Percentiles rank a stretch among this genome's conserved stretches.
phyloP scores from a whole-genome alignment of 1,140 invertebrate species.

The Temnothorax curvispinosus region DNA sequence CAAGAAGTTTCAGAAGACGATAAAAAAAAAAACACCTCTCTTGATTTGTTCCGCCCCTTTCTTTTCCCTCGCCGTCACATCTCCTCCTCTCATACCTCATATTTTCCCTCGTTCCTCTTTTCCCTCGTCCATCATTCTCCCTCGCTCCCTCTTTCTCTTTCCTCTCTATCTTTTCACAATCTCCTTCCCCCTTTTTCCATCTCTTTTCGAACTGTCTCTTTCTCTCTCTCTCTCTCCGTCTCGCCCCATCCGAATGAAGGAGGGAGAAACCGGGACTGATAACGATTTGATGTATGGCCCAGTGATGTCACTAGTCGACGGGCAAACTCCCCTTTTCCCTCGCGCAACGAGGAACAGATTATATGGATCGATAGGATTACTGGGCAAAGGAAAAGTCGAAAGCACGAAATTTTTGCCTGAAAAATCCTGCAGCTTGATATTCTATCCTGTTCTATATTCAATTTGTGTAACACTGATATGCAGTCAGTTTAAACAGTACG shows the following conservation, averaged over 20 bases:
- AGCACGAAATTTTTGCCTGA: constrained; percentile 49
- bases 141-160: constrained; percentile 57
- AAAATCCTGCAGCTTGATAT: constrained; percentile 16
- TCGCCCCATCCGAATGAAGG: constrained; percentile 45
- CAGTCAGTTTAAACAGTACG: neutral
- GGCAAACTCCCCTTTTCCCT: constrained; percentile 59
- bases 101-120: constrained; percentile 42
- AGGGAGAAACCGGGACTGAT: constrained; percentile 74
- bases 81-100: constrained; percentile 25
- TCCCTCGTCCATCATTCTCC: constrained; percentile 47
- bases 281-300: constrained; percentile 81
- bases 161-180: constrained; percentile 61
- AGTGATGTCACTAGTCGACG: constrained; percentile 79
- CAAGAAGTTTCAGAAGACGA: neutral
- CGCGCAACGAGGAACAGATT: constrained; percentile 76
- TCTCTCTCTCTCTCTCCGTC: constrained; percentile 16
- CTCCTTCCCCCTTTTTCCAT: constrained; percentile 59
- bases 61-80: constrained; percentile 25
- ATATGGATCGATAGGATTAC: constrained; percentile 79
- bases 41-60: constrained; percentile 48
- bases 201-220: constrained; percentile 52
- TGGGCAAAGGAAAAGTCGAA: constrained; percentile 74
- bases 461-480: neutral
- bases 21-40: constrained; percentile 18
- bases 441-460: neutral